Evolutionary conservation across 2,797 vertebrate species (phyloP).

Genomic region (Australoheros facetus): DNA sequence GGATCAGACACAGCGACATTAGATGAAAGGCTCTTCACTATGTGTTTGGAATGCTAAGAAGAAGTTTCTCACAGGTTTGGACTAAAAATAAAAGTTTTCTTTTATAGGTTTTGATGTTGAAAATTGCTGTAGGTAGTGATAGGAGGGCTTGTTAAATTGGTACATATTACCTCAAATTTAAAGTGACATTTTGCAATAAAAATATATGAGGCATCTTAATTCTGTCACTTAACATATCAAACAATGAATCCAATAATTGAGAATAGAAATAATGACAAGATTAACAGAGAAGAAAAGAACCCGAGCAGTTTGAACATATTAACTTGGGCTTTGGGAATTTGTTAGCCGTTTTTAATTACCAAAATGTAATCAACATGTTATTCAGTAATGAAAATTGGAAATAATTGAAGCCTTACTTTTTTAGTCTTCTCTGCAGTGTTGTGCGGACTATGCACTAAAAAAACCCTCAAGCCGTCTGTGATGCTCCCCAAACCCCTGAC

Average conservation of each 20-base stretch:
- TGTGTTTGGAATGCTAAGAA: slow-evolving; percentile 51
- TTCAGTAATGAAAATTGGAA: background rate
- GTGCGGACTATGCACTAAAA: background rate
- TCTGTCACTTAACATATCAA: background rate
- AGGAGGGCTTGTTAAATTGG: background rate
- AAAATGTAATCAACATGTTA: slow-evolving; percentile 13
- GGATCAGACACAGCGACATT: slow-evolving; percentile 41
- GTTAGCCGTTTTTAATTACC: background rate
- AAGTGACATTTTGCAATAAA: background rate
- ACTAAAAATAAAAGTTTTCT: background rate
- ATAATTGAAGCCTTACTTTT: background rate
- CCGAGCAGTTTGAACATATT: background rate
- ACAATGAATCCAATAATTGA: background rate
- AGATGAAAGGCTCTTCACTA: slow-evolving; percentile 39
- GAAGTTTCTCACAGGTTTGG: background rate
- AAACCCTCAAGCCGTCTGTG: slow-evolving; percentile 4
- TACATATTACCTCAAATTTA: background rate
- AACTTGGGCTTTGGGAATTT: background rate
- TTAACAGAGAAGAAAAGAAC: background rate
- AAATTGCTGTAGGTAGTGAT: background rate
- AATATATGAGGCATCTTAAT: background rate
- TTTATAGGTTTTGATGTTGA: background rate
- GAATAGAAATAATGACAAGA: background rate
- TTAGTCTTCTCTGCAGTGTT: slow-evolving; percentile 19
- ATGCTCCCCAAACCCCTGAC: slow-evolving; percentile 34